Evolutionary conservation across 1,140 invertebrate genomes (phyloP).

Genomic region (Bombyx mori): DNA sequence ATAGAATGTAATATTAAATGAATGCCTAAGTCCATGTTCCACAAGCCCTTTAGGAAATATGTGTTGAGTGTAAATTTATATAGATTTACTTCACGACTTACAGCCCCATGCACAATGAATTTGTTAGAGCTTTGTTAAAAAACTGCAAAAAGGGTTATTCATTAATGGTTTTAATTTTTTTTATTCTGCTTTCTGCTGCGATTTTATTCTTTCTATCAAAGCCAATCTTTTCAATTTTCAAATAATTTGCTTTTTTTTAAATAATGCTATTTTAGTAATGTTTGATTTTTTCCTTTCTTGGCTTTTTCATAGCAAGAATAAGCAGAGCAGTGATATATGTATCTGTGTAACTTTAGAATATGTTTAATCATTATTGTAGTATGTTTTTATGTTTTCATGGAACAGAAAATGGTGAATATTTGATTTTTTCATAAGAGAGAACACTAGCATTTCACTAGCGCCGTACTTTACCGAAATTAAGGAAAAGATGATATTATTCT

Average conservation of each 20-base stretch:
- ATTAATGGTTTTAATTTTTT: not conserved
- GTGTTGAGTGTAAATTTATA: not conserved
- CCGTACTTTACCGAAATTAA: no score
- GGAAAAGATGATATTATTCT: no score
- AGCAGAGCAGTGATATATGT: not conserved
- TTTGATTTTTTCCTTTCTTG: no score
- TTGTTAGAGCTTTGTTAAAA: no score
- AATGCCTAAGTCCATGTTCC: no score
- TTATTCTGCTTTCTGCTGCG: not conserved
- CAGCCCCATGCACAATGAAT: not conserved
- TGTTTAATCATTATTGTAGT: not conserved
- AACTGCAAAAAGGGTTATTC: no score
- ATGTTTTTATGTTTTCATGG: not conserved
- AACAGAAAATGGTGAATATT: no score
- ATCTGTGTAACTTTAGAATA: not conserved
- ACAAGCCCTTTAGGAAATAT: not conserved
- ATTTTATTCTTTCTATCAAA: not conserved
- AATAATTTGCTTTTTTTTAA: no score
- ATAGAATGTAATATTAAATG: no score
- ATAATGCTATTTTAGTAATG: no score
- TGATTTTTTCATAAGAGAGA: no score
- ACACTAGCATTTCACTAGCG: no score
- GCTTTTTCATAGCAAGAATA: not conserved
- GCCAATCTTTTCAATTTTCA: not conserved
- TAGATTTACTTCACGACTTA: not conserved